Base-by-base conservation (phyloP, 2,113 vertebrate species). In the Struthidea cinerea region DNA sequence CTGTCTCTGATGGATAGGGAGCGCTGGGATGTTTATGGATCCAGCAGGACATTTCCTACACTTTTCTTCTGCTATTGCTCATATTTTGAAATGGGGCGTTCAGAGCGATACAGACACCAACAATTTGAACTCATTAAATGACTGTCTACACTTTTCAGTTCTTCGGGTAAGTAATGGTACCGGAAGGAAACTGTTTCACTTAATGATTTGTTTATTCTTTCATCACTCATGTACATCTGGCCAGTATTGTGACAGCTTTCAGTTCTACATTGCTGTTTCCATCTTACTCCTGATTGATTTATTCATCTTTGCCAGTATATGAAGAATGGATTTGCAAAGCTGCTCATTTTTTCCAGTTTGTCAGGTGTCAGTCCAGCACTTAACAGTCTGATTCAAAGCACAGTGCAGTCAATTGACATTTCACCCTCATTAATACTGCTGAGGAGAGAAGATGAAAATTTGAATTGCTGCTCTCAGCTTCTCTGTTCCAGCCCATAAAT, bases 151-250 rank as follows among this genome's bases (percentile, higher is more conserved):
- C n/a, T 81, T 93, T 81, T 90, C 68, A 78, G 2, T 90, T 87
- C 68, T 95, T 93, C 55, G 78, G 22, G 78, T 28, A 86, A 96
- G 22, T 81, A 94, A 88, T 75, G 16, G 55, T 52, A 74, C 60
- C 87, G 89, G 88, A 93, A 93, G 83, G 90, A 92, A 96, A 88
- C 35, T 71, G 79, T 93, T 96, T 93, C 86, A 68, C 53, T 81
- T 97, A 94, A 96, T 93, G 79, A 95, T 92, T 95, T 96, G 88
- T 92, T 97, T 96, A 92, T 94, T 95, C 83, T 93, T 88, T 90
- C 79, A 96, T 94, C 83, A 49, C 61, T 97, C 52, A 17, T 71
- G 76, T 93, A 90, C 92, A 96, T 95, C 93, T 95, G 92, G 93
- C 88, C 92, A 95, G 96, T 94, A 84, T 92, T 96, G 83, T 95